Evolutionary conservation across 1,140 invertebrate genomes (phyloP), one percentile per base, ranked within the genome.

Genomic region (Dendroctonus ponderosae): DNA sequence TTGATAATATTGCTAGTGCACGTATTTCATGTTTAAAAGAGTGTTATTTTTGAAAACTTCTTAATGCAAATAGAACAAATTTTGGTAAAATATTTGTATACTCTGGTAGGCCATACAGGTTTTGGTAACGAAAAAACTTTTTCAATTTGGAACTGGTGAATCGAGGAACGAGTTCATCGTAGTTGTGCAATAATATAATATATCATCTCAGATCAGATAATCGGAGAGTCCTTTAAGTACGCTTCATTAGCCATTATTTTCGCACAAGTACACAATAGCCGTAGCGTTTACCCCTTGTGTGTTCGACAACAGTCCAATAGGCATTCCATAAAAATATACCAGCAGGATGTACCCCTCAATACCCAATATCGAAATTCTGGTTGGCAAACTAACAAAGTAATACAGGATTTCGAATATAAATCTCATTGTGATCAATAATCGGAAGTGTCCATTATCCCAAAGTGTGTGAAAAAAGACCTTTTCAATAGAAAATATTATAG

Each of bases 381-480:
- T 71, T 71, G 65, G 71, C 64, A 68, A 72, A 71, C 69, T 72
- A 69, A 58, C 64, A 63, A 68, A 70, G 66, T 72, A 69, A 72
- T 70, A 67, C 65, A 63, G 48, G 46, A 66, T 66, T 66, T 66
- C 44, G 49, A 44, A 59, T 66, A 66, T 66, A 66, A 66, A 56
- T 66, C 63, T 63, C 54, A 62, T 52, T 51, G 65, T 65, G 66
- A 60, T 62, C 65, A 38, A 67, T 72, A 72, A 70, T 70, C 71
- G 69, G 66, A 72, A 70, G 62, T 62, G 59, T 53, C 44, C 58
- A 66, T 66, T 71, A 64, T 72, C 62, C 56, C 42, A 66, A 67
- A 72, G 66, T 72, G 71, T 72, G 71, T 72, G 71, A 72, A 72
- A 71, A 71, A 72, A 69, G 62, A 66, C 66, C 65, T 68, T 61